These are phyloP conservation scores for Tetraneura akinire DNA, from an alignment of 1,140 invertebrate species.

Conservation along the genomic window DNA sequence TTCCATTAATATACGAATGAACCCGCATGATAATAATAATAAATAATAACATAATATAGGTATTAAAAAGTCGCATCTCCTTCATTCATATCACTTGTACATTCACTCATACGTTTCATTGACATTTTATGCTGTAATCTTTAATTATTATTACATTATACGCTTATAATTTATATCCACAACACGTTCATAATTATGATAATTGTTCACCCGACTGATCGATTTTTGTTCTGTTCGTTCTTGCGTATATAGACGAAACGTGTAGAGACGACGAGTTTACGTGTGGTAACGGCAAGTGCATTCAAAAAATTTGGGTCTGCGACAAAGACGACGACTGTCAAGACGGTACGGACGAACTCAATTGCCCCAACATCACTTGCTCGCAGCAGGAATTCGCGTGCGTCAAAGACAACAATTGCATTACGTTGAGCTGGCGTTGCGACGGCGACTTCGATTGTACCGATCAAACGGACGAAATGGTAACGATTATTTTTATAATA, in stretches of 20 bases:
- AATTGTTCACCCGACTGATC: neutral
- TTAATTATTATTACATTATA: too few species aligned
- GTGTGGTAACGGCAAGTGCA: slow-evolving; percentile 84
- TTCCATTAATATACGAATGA: too few species aligned
- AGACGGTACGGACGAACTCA: slow-evolving; percentile 77
- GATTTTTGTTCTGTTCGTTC: neutral
- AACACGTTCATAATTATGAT: too few species aligned
- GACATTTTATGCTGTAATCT: too few species aligned
- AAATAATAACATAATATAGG: too few species aligned
- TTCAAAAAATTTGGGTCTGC: slow-evolving; percentile 83
- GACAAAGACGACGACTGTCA: slow-evolving; percentile 86
- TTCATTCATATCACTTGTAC: too few species aligned
- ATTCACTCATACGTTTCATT: too few species aligned
- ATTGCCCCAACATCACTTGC: slow-evolving; percentile 73
- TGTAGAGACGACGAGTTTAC: slow-evolving; percentile 87
- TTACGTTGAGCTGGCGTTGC: slow-evolving; percentile 76
- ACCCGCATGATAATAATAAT: too few species aligned
- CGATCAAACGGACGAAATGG: slow-evolving; percentile 78
- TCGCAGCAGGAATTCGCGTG: slow-evolving; percentile 67
- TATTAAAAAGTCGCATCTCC: too few species aligned
- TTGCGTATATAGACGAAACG: slow-evolving; percentile 70
- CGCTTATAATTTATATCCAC: too few species aligned
- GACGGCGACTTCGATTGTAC: slow-evolving; percentile 84
- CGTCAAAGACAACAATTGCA: slow-evolving; percentile 69
- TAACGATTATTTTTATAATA: too few species aligned